Evolutionary conservation across 30 jellyfish, hydroid and myxozoan species (phyloP), one percentile per base, ranked within the genome.

Genomic region (Rhopilema esculentum): DNA sequence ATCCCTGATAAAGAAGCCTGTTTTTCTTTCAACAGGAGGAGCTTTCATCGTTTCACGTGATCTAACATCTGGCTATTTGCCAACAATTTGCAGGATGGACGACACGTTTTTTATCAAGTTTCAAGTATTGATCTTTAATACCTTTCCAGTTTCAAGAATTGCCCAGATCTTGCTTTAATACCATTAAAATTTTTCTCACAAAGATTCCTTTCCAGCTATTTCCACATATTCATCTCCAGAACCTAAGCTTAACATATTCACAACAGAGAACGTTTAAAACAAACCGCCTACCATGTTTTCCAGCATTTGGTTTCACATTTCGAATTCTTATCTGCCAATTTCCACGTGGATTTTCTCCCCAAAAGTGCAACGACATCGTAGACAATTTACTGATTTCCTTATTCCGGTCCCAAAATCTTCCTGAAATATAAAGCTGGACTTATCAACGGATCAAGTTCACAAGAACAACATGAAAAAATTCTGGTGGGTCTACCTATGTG

Each of bases 321-420:
- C 86, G 66, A 33, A 80, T 63, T 21, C 49, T 53, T 0, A 89
- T 61, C 23, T 68, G 25, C 97, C 97, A 89, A 2, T 8, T 40
- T 1, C 97, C 97, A 18, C 69, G 27, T 1, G 97, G 92, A 48
- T 69, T 52, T 61, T 89, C 97, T 1, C 97, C 97, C 97, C 97
- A 89, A 66, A 53, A 71, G 50, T 89, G 97, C 81, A 80, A 61
- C 50, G 97, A 69, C 92, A 89, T 64, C 21, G 91, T 80, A 8
- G 92, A 76, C 76, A 79, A 80, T 27, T 78, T 81, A 21, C 49
- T 80, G 1, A 89, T 80, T n/a, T 80, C 88, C 19, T n/a, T 32
- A 6, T 27, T 19, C 4, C 8, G 0, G 72, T 72, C 86, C 25
- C 21, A 1, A 20, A 62, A 2, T 16, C 89, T 72, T 1, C 97